Evolutionary conservation across 2,113 vertebrate genomes (phyloP).

Genomic region (Scolopax mira): DNA sequence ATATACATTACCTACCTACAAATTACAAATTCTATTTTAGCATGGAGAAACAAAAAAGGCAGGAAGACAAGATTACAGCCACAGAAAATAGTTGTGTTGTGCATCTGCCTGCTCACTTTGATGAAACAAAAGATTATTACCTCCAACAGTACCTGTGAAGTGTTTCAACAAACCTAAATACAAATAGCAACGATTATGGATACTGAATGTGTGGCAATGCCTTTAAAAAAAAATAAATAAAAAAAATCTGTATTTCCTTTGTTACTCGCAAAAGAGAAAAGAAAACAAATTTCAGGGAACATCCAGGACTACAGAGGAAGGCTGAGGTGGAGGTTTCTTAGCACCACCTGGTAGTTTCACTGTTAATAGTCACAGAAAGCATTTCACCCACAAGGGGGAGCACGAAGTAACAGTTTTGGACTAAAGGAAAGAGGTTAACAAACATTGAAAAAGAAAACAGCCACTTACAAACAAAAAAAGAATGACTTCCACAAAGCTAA

Average conservation of each 20-base stretch:
- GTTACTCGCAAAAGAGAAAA: not conserved
- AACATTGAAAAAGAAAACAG: not conserved
- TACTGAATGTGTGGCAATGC: rapidly evolving
- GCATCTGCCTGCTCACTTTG: not conserved
- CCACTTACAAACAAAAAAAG: not conserved
- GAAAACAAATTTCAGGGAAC: not conserved
- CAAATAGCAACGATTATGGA: not conserved
- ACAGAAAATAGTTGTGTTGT: not conserved
- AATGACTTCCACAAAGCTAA: not conserved
- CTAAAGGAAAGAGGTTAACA: not conserved
- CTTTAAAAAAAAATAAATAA: not conserved
- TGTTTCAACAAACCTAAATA: not conserved
- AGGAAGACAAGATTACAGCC: not conserved
- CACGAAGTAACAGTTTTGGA: not conserved
- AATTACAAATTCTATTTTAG: not conserved
- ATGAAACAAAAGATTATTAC: not conserved
- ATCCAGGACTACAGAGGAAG: not conserved
- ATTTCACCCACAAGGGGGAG: constrained; percentile 21
- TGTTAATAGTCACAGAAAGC: not conserved
- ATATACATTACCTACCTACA: not conserved
- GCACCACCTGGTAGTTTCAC: not conserved
- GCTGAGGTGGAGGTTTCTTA: not conserved
- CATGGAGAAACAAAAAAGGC: not conserved
- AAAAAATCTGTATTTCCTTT: not conserved
- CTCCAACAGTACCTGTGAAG: not conserved